phyloP scores from a whole-genome alignment of 2,888 invertebrate species.

The Meta bourneti region DNA sequence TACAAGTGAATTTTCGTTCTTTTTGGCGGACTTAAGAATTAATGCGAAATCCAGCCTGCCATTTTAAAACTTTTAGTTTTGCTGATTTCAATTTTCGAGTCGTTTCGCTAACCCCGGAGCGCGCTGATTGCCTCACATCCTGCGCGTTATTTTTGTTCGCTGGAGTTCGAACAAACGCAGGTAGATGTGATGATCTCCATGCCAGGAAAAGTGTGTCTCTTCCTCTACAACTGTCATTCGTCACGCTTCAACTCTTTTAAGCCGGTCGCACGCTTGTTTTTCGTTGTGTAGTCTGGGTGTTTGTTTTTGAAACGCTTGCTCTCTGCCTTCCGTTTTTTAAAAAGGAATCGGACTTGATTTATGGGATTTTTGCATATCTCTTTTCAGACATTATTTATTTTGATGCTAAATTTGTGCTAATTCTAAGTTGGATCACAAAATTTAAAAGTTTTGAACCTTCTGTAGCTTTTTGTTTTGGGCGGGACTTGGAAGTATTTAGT shows the following conservation, averaged over 20 bases:
- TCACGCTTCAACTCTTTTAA: slow-evolving; percentile 47
- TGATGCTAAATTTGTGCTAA: too few species aligned
- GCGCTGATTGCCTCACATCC: slow-evolving; percentile 58
- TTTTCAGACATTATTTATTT: too few species aligned
- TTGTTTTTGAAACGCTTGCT: slow-evolving; percentile 34
- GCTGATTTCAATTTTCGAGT: neutral
- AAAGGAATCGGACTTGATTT: neutral
- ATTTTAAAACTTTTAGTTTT: neutral
- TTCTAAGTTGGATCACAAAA: too few species aligned
- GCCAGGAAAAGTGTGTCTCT: slow-evolving; percentile 49
- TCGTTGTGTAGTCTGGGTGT: slow-evolving; percentile 3
- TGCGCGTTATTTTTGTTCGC: slow-evolving; percentile 49
- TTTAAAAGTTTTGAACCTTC: too few species aligned
- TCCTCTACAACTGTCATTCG: slow-evolving; percentile 48
- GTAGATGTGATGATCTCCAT: slow-evolving; percentile 44
- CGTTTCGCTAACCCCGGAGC: slow-evolving; percentile 13
- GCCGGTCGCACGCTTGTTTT: slow-evolving; percentile 15
- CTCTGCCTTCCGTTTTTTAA: neutral
- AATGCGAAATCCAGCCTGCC: neutral
- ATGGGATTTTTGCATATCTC: neutral
- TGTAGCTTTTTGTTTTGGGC: too few species aligned
- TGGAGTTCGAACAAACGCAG: slow-evolving; percentile 38
- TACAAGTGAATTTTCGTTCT: too few species aligned
- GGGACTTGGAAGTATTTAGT: too few species aligned
- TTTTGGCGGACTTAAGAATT: too few species aligned